Base-by-base conservation (phyloP, 1,140 invertebrate genomes). In the Gonatopus flavifemur region DNA sequence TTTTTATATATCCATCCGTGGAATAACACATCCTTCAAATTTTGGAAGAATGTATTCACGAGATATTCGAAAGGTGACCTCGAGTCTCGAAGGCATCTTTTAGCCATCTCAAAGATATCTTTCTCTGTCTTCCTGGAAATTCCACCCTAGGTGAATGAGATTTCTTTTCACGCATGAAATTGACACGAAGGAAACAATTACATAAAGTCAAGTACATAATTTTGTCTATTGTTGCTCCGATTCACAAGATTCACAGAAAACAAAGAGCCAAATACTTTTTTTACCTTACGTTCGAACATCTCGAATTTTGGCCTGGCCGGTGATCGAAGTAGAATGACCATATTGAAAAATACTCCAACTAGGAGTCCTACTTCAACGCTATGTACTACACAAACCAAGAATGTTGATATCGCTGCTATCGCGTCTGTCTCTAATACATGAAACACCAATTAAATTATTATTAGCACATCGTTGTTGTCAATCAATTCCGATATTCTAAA, bases 341-440 rank as follows among this genome's bases (percentile, higher is more conserved):
- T 58, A 39, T 83, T 86, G 12, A 83, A 59, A 1, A 74, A 49
- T 3, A 87, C 81, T 4, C 88, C 88, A 43, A 84, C 69, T 7
- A 89, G 62, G 36, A 90, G 83, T 13, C 88, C 88, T 55, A 83
- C 81, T 72, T 90, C 85, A 0, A 88, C 76, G 9, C 84, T 83
- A 19, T 84, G 68, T 7, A 81, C 52, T 5, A 88, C 60, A 28
- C 80, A 82, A 6, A 80, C 60, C 2, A 82, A n/a, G 51, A 89
- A 86, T 1, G 87, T 87, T 0, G 80, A 53, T 22, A 80, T 56
- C 28, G 81, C 76, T 1, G 82, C 78, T 7, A 85, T 18, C 1
- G 87, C 72, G 56, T 88, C 87, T 36, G 77, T 66, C 69, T 81
- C 86, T 87, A 37, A 28, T 5, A 53, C 19, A 30, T 30, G 15